Percentiles rank a stretch among this genome's conserved stretches.
Evolutionary conservation across 2,797 vertebrate genomes (phyloP).

Genomic region (Bryconaethiops microstoma): DNA sequence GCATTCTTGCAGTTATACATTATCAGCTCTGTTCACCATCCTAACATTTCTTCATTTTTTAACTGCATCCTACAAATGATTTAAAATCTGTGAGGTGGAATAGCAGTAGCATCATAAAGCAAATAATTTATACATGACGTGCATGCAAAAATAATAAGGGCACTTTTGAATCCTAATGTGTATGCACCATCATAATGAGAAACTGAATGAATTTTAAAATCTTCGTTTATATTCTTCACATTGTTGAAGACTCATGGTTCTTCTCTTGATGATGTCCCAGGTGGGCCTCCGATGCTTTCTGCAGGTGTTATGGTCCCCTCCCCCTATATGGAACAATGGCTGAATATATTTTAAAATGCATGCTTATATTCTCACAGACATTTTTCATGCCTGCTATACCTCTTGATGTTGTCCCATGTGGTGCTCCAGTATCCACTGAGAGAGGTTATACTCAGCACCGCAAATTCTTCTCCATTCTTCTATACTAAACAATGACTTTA

Average conservation of each 20-base stretch:
- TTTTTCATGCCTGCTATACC: constrained; percentile 6
- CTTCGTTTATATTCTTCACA: not conserved
- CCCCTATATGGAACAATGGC: not conserved
- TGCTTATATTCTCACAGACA: constrained; percentile 15
- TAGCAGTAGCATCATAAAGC: no score
- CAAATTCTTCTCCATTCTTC: constrained; percentile 18
- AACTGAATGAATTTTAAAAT: not conserved
- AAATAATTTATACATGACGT: no score
- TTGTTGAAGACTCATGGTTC: not conserved
- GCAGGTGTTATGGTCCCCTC: not conserved
- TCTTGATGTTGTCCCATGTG: constrained; percentile 30
- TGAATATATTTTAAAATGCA: constrained; percentile 15
- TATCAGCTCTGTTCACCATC: no score
- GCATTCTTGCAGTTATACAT: no score
- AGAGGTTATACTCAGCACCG: constrained; percentile 28
- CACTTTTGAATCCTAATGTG: not conserved
- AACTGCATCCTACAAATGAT: no score
- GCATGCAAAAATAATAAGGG: no score
- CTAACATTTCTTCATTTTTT: no score
- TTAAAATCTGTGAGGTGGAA: no score
- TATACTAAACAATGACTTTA: constrained; percentile 30
- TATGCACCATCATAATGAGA: not conserved
- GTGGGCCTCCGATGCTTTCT: not conserved
- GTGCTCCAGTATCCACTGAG: constrained; percentile 20
- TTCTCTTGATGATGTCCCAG: constrained; percentile 12